Evolutionary conservation across 1,140 invertebrate genomes (phyloP).

Genomic region (Rhyacophila brunnea): DNA sequence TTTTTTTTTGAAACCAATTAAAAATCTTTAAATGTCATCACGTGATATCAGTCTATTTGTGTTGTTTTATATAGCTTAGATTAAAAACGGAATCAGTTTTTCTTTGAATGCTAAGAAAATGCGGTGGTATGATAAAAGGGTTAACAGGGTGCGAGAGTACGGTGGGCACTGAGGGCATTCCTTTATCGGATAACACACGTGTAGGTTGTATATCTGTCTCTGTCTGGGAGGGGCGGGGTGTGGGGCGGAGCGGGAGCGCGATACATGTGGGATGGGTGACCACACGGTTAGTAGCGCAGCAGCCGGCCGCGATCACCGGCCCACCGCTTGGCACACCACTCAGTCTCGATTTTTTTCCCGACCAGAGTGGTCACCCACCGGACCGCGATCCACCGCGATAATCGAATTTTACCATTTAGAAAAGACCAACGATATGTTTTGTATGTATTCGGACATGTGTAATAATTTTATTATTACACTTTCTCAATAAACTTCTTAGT

Average conservation of each 20-base stretch:
- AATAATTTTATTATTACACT: no score
- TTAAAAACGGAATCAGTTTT: not conserved
- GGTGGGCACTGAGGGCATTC: slow-evolving; percentile 12
- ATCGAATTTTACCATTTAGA: slow-evolving; percentile 4
- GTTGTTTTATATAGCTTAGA: no score
- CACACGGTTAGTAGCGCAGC: slow-evolving; percentile 3
- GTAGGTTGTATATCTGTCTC: slow-evolving; percentile 22
- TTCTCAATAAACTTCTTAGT: no score
- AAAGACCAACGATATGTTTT: no score
- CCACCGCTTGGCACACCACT: slow-evolving; percentile 1
- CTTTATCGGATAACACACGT: slow-evolving; percentile 28
- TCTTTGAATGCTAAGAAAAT: not conserved
- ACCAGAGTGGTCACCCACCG: slow-evolving; percentile 13
- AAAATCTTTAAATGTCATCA: no score
- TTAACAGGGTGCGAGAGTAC: slow-evolving; percentile 4
- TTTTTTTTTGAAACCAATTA: not conserved
- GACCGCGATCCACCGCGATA: slow-evolving; percentile 7
- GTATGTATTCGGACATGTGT: no score
- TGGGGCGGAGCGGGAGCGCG: slow-evolving; percentile 8
- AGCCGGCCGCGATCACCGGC: slow-evolving; percentile 4
- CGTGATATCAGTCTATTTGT: no score
- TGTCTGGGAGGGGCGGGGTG: slow-evolving; percentile 14
- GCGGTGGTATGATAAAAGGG: slow-evolving; percentile 11
- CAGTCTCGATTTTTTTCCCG: slow-evolving; percentile 21
- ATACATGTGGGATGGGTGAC: not conserved